Base-by-base conservation (phyloP, 2,113 vertebrate genomes). In the Dasypus novemcinctus region DNA sequence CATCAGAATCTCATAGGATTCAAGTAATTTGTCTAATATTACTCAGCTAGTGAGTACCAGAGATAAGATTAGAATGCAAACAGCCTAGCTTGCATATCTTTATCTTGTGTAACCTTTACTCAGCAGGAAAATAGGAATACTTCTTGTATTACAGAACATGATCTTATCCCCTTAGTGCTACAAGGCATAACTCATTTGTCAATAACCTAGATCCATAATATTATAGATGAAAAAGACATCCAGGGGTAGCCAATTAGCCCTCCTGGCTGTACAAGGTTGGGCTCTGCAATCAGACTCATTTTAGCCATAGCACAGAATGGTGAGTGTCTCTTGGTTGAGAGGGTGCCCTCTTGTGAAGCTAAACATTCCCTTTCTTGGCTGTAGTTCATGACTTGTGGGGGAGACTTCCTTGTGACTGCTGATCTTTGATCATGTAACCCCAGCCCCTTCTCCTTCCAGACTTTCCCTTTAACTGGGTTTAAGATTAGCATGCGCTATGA, bases 11-110 rank as follows among this genome's bases (percentile, higher is more conserved):
- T 52, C 13, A 0, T 11, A 52, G 33, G 4, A 4, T 41, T 43
- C 14, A 10, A 13, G 38, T 49, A 49, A 46, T 4, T 1, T 0
- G 2, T 5, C 20, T 29, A 2, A n/a, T 76, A 41, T 29, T 23
- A 54, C 21, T 20, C 46, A 74, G 25, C 11, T 38, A 7, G 31
- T 49, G 17, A 20, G 71, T 46, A 36, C 43, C 46, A 21, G 15
- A 66, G 64, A 29, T 20, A 63, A 52, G 49, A 82, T 5, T 20
- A 10, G 10, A 63, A 43, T 12, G 61, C 43, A 59, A 38, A 57
- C 5, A 57, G 17, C 61, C 54, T 33, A 1, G 36, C 36, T 11
- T 23, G 33, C 29, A 15, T 81, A 68, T 15, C 27, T 57, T n/a
- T n/a, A n/a, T n/a, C n/a, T n/a, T n/a, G n/a, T n/a, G n/a, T 2